These are phyloP conservation scores for Fissipunctia ypsillon DNA, from an alignment of 2,888 invertebrate species.

Conservation along the genomic window DNA sequence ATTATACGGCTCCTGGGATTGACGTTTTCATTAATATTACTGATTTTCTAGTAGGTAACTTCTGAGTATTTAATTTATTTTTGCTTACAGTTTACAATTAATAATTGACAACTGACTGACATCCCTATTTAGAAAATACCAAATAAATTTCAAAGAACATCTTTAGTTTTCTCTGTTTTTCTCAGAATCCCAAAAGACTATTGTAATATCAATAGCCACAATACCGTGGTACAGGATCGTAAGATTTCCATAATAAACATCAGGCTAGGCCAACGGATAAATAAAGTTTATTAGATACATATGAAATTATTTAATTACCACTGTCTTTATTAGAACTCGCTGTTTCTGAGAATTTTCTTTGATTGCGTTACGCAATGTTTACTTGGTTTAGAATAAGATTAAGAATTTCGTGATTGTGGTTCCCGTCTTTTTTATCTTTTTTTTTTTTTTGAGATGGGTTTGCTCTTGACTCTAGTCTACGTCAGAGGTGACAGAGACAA, in stretches of 20 bases:
- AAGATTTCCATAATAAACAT: slow-evolving; percentile 68
- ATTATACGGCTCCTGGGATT: slow-evolving; percentile 20
- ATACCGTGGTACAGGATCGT: slow-evolving; percentile 59
- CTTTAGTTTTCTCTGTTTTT: background rate
- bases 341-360: slow-evolving; percentile 44
- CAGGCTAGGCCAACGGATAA: slow-evolving; percentile 60
- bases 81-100: background rate
- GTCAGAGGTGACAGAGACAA: no score
- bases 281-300: slow-evolving; percentile 73
- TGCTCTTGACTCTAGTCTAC: no score
- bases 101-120: background rate
- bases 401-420: slow-evolving; percentile 23
- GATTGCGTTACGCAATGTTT: slow-evolving; percentile 50
- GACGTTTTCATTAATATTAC: slow-evolving; percentile 12
- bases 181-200: background rate
- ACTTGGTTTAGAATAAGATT: slow-evolving; percentile 24
- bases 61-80: background rate
- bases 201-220: background rate
- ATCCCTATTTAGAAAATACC: background rate
- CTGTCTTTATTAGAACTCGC: slow-evolving; percentile 54
- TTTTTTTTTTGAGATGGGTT: no score
- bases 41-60: background rate
- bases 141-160: background rate
- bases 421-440: background rate
- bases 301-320: slow-evolving; percentile 68